Conservation (phyloP, 2,797 vertebrate species). For the Rhyacichthys aspro region DNA sequence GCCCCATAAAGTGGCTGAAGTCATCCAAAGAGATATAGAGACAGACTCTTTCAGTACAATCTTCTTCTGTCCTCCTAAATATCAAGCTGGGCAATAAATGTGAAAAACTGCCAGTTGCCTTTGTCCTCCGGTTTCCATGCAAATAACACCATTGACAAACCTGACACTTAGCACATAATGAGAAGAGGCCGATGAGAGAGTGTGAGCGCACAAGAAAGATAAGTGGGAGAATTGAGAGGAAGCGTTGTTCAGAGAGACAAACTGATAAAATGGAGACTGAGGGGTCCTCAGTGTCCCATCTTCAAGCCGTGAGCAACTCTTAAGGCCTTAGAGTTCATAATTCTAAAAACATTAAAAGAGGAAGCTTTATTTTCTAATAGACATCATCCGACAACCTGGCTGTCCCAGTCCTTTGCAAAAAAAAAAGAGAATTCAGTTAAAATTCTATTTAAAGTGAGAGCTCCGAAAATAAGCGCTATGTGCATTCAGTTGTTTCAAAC, state of each 20-base stretch:
- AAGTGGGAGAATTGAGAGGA: slow-evolving; percentile 67
- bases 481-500: no score
- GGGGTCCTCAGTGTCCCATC: slow-evolving; percentile 10
- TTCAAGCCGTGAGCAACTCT: not conserved
- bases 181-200: slow-evolving; percentile 60
- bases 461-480: no score
- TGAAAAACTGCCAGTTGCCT: slow-evolving; percentile 58
- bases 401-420: no score
- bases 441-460: no score
- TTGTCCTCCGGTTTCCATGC: slow-evolving; percentile 69
- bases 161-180: slow-evolving; percentile 70
- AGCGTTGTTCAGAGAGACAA: slow-evolving; percentile 52
- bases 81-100: slow-evolving; percentile 58
- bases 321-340: not conserved
- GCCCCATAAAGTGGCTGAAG: slow-evolving; percentile 27
- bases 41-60: slow-evolving; percentile 21
- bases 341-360: not conserved
- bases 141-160: slow-evolving; percentile 66
- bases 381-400: no score
- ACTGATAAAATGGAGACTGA: slow-evolving; percentile 42
- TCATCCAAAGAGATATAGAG: slow-evolving; percentile 31
- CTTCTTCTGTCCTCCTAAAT: slow-evolving; percentile 52
- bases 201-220: slow-evolving; percentile 51
- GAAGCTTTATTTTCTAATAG: no score
- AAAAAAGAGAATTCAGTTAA: no score